A percentile compares a stretch with the other conserved stretches of the same genome.
These are phyloP conservation scores for Bathynomus jamesi DNA, from an alignment of 1,140 invertebrate species.

Conservation along the genomic window DNA sequence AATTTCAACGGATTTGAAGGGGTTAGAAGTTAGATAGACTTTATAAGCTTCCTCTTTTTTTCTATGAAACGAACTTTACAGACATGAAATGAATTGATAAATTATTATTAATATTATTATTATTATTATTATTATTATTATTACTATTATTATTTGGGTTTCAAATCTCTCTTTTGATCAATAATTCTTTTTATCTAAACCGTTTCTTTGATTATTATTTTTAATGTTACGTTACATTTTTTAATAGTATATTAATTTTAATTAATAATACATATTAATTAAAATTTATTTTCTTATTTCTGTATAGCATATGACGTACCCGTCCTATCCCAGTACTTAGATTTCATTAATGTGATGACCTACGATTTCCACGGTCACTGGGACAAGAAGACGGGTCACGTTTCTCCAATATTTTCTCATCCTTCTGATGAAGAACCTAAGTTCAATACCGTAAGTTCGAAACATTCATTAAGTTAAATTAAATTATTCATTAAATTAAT, in stretches of 20 bases:
- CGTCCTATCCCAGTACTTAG: conserved; percentile 44
- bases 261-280: background rate
- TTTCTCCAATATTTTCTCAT: conserved; percentile 44
- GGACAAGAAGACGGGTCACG: conserved; percentile 44
- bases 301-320: conserved; percentile 46
- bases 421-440: conserved; percentile 36
- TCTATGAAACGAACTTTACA: background rate
- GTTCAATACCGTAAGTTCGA: conserved; percentile 23
- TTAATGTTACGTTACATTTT: background rate
- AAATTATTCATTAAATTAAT: too few species aligned
- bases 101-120: too few species aligned
- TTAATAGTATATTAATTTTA: background rate
- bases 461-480: too few species aligned
- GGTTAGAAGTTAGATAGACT: too few species aligned
- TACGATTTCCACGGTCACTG: conserved; percentile 46
- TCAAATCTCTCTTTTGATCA: background rate
- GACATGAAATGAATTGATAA: background rate
- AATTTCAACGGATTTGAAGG: background rate
- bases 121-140: too few species aligned
- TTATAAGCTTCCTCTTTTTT: background rate
- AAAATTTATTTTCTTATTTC: background rate
- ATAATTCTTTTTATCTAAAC: background rate
- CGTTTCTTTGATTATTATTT: background rate
- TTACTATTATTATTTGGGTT: background rate
- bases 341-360: conserved; percentile 48